phyloP scores from a whole-genome alignment of 2,888 invertebrate genomes.

The Phengaris alcon region DNA sequence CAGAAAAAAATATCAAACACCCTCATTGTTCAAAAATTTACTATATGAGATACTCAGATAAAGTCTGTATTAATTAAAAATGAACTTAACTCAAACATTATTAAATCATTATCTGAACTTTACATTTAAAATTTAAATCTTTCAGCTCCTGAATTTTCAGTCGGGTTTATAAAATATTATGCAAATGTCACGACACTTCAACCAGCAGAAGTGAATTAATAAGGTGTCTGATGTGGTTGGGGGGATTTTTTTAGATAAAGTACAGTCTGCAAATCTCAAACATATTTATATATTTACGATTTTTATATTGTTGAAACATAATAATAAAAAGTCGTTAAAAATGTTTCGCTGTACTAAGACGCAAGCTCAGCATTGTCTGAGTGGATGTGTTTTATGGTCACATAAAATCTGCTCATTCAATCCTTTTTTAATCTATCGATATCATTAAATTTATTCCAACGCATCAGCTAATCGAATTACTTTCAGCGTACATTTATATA shows the following conservation, averaged over 20 bases:
- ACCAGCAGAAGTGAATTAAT: slow-evolving; percentile 20
- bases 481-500: no score
- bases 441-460: neutral
- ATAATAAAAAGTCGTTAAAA: neutral
- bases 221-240: slow-evolving; percentile 1
- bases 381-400: no score
- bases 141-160: slow-evolving; percentile 25
- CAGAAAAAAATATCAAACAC: no score
- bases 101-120: slow-evolving; percentile 14
- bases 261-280: neutral
- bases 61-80: neutral
- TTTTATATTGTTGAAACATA: neutral
- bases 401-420: no score
- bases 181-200: slow-evolving; percentile 30
- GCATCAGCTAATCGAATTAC: no score
- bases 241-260: neutral
- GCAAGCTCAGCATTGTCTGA: neutral
- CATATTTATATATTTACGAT: neutral
- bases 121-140: slow-evolving; percentile 3
- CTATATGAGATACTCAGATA: neutral
- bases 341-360: neutral
- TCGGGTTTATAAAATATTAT: slow-evolving; percentile 31
- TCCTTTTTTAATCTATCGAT: neutral
- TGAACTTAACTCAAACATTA: neutral
- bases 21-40: no score